A percentile compares a stretch with the other conserved stretches of the same genome.
Conservation (phyloP, 2,888 invertebrate species). For the Muscina levida region DNA sequence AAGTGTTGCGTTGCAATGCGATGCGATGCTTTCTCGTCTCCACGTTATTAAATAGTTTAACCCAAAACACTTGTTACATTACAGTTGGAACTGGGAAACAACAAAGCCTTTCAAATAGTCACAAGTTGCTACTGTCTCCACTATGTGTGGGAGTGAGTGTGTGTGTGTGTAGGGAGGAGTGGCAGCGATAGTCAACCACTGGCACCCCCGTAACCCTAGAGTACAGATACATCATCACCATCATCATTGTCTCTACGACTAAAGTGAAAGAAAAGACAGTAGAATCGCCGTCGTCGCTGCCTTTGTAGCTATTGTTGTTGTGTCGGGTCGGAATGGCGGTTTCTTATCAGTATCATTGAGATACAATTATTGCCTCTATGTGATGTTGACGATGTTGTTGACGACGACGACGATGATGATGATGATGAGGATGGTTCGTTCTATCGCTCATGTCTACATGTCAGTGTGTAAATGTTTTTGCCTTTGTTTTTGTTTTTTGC, state of each 20-base stretch:
- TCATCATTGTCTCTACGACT: neutral
- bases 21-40: neutral
- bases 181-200: neutral
- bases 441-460: neutral
- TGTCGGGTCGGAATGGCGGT: neutral
- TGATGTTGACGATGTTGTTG: slow-evolving; percentile 40
- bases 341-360: slow-evolving; percentile 63
- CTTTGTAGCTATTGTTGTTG: slow-evolving; percentile 39
- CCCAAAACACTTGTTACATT: slow-evolving; percentile 15
- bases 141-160: neutral
- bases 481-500: slow-evolving; percentile 28
- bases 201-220: neutral
- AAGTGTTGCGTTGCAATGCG: neutral
- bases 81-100: neutral
- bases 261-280: slow-evolving; percentile 7
- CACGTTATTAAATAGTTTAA: neutral
- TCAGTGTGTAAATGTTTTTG: slow-evolving; percentile 10
- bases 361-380: slow-evolving; percentile 55
- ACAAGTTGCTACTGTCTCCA: too few relatives aligned
- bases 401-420: too few relatives aligned
- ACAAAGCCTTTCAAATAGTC: too few relatives aligned
- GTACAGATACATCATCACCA: too few relatives aligned
- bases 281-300: slow-evolving; percentile 15
- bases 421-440: too few relatives aligned
- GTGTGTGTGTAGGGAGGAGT: neutral